Evolutionary conservation across 2,888 invertebrate species (phyloP).

Genomic region (Calephelis perditalis): DNA sequence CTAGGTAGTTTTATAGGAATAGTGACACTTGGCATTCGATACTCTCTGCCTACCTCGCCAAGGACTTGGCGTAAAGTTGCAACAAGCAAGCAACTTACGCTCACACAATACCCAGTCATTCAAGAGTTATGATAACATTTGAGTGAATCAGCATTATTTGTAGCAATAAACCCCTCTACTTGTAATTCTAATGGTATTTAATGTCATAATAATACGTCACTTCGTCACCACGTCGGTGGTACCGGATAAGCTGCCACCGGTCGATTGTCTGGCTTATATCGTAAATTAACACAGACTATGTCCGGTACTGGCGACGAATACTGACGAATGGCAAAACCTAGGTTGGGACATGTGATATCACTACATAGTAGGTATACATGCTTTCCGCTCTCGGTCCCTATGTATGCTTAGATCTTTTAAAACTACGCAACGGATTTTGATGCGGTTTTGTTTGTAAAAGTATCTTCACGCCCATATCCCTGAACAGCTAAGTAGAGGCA

Average conservation of each 20-base stretch:
- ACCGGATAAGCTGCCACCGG: constrained; percentile 72
- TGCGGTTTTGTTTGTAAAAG: too few relatives aligned
- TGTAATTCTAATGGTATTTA: constrained; percentile 68
- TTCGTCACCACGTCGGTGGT: constrained; percentile 62
- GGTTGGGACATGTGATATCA: neutral
- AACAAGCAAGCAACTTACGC: too few relatives aligned
- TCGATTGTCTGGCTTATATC: constrained; percentile 72
- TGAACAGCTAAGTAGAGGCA: too few relatives aligned
- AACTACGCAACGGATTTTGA: too few relatives aligned
- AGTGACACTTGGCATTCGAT: too few relatives aligned
- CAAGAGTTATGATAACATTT: constrained; percentile 37
- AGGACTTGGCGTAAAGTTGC: too few relatives aligned
- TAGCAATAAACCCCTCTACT: constrained; percentile 63
- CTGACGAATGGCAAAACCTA: constrained; percentile 57
- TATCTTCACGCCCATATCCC: too few relatives aligned
- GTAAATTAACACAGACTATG: constrained; percentile 69
- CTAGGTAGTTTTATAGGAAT: too few relatives aligned
- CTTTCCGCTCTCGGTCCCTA: too few relatives aligned
- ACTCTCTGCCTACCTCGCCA: too few relatives aligned
- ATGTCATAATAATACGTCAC: constrained; percentile 72
- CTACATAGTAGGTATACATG: too few relatives aligned
- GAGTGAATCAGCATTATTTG: constrained; percentile 52
- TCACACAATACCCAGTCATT: constrained; percentile 27
- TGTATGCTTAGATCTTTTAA: too few relatives aligned
- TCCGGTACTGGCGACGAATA: constrained; percentile 68